Evolutionary conservation across 2,113 vertebrate genomes (phyloP), one percentile per base, ranked within the genome.

Genomic region (Xerus inauris): DNA sequence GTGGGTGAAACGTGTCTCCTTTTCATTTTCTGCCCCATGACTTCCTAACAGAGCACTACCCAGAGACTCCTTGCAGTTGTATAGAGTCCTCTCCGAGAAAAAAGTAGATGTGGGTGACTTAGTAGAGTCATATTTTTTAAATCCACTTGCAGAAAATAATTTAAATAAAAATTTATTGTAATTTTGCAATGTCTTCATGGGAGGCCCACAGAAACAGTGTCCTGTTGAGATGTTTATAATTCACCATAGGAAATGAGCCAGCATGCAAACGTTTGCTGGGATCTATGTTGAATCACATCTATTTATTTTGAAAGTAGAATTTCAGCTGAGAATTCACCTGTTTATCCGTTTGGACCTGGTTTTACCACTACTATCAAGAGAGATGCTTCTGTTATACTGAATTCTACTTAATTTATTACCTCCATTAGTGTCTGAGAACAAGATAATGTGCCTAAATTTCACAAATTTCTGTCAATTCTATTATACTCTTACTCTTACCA

Each of bases 401-500:
- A 87, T 87, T 92, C 35, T 54, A 45, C 49, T 89, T 88, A 81
- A 94, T 83, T 64, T 85, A 51, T 95, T 72, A 28, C 54, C 24
- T 72, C 30, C 45, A 62, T 54, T 59, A 67, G 20, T 67, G 59
- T n/a, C 90, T 94, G 85, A 94, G 76, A 92, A 72, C 59, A 65
- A 84, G 75, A 94, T 59, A 95, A 51, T 87, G 35, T 69, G 32
- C n/a, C 84, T 72, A 35, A 73, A 79, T 87, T 89, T 89, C 87
- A 91, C 76, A 96, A 87, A 20, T 94, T 89, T 42, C 95, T 95
- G 75, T 97, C 90, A 87, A 16, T 81, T 93, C 24, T 59, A 20
- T 71, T 51, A 8, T n/a, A 76, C 19, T 77, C 30, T 32, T 47
- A 75, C 13, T 91, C 86, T 83, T 85, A 24, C 49, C n/a, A 80